Evolutionary conservation across 2,797 vertebrate genomes (phyloP), one percentile per base, ranked within the genome.

Genomic region (Xerus rutilus): DNA sequence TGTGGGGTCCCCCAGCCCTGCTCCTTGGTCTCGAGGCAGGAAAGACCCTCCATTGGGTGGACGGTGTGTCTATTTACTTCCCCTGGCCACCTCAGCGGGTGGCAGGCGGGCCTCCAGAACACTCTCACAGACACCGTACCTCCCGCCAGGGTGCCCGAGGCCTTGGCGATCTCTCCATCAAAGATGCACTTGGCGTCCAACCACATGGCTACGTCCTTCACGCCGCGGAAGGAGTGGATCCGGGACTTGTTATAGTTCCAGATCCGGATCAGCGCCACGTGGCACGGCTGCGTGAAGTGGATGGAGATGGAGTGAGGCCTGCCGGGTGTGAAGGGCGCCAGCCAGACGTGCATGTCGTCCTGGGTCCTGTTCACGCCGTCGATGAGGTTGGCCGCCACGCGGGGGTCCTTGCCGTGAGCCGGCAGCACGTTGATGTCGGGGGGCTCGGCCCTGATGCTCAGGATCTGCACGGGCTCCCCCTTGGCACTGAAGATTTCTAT

Each of bases 171-270:
- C 98, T 99, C 99, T 70, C 99, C 99, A 96, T 98, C 99, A 97
- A 99, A 99, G 98, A 99, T 99, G 95, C 99, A 99, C 62, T 98
- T 98, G 0, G 98, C 97, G 14, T 99, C 99, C 89, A 99, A 98
- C 77, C 99, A 83, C 98, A 99, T 99, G 73, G 99, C 98, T 87
- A 99, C 98, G 95, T 99, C 99, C 98, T 98, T 99, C 89, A 99
- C 99, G 1, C 99, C 99, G 4, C 99, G 98, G 97, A 99, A 99
- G 13, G 99, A 99, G 97, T 99, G 99, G 81, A 99, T 99, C 49
- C 99, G 99, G 0, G 99, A 99, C 97, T 99, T 99, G 98, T 99
- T 99, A 97, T 99, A 99, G 98, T 99, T 99, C 99, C 99, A 99
- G 91, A 99, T 98, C 14, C 99, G 99, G 95, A 99, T 99, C 99